Evolutionary conservation across 2,113 vertebrate genomes (phyloP).

Genomic region (Tragelaphus imberbis): DNA sequence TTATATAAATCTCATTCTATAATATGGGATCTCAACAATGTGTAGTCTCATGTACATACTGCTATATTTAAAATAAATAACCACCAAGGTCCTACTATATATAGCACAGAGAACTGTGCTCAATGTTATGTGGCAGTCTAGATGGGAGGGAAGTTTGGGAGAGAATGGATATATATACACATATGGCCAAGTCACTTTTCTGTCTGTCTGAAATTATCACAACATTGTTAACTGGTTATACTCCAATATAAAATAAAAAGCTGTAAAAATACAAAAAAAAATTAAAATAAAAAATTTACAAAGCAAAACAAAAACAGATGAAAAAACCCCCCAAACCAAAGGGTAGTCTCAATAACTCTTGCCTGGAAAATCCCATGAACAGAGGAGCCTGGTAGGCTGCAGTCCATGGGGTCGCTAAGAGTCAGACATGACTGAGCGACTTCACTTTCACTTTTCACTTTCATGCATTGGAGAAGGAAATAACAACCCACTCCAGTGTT

Average conservation of each 20-base stretch:
- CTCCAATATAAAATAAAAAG: background rate
- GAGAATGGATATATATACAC: background rate
- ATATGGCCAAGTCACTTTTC: background rate
- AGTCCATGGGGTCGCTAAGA: background rate
- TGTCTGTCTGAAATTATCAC: background rate
- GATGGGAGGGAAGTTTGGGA: background rate
- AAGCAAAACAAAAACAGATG: background rate
- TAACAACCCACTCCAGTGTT: background rate
- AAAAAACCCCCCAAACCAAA: background rate
- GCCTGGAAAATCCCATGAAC: background rate
- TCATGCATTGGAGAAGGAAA: background rate
- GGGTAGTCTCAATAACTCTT: background rate
- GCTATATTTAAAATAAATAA: background rate
- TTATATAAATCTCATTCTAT: background rate
- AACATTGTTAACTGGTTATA: background rate
- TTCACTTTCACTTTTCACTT: background rate
- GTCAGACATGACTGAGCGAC: fast-evolving
- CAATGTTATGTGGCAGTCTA: background rate
- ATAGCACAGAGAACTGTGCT: background rate
- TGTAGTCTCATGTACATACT: background rate
- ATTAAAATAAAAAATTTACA: background rate
- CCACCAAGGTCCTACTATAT: background rate
- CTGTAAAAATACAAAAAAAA: background rate
- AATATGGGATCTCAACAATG: background rate
- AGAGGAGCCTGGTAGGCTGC: background rate